Evolutionary conservation across 2,113 vertebrate genomes (phyloP), one percentile per base, ranked within the genome.

Genomic region (Aleadryas rufinucha): DNA sequence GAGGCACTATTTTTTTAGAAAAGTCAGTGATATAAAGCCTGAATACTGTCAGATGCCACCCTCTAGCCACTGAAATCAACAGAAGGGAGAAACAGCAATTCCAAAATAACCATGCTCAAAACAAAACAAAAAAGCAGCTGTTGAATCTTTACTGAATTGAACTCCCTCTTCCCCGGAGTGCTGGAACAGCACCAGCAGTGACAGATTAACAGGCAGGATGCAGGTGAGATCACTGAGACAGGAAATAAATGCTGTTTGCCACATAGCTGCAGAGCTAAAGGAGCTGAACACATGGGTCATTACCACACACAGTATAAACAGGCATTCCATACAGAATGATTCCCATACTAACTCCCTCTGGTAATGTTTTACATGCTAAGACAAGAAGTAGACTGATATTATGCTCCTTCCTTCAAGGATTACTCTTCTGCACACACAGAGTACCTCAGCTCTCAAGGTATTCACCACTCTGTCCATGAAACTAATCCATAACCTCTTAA

Each of bases 171-270:
- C 66, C 76, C 69, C 9, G 20, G 54, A 71, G 75, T 4, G 35
- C 85, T 96, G 93, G 91, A 80, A 61, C 35, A 39, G 64, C 1
- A 22, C 92, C 94, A 90, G 82, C 76, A 82, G 79, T 19, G 59
- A 74, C 59, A 83, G 66, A 87, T 61, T 21, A 87, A 75, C 68
- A 84, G 82, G 74, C 89, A 96, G 96, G 96, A 96, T 93, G 93
- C 92, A 96, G 90, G 96, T 94, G 95, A 96, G 82, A 76, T 95
- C 95, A 95, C 47, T 0, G 8, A 50, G 54, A 76, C 21, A 68
- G 95, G 87, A 96, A 96, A 94, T 72, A 76, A 96, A 91, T 1
- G 16, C 69, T 53, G 52, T 65, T 90, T 79, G 89, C 72, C 74
- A 60, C 91, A 75, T 5, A 41, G 57, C 66, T 77, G 42, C 37